Base-by-base conservation (phyloP, 1,140 invertebrate species). In the Bombus sibiricus region DNA sequence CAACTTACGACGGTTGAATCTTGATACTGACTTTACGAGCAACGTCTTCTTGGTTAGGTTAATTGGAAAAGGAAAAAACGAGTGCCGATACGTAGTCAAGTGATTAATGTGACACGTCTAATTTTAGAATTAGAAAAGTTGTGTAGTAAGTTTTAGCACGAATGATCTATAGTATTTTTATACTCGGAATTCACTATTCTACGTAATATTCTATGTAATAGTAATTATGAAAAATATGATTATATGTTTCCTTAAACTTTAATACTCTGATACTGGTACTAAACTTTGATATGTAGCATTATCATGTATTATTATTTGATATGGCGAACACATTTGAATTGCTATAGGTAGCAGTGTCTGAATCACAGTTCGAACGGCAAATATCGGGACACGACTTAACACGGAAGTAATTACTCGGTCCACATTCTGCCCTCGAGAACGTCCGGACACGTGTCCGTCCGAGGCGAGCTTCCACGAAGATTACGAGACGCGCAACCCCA, bases 401-500 rank as follows among this genome's bases (percentile, higher is more conserved):
- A 32, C 66, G 37, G 34, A 72, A 71, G 84, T 86, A 79, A 87
- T 89, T 77, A 75, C 41, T 28, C 59, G 22, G n/a, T 79, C 15
- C 28, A 32, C 37, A 22, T 18, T 41, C 53, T 9, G 47, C 43
- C 12, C 34, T 18, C 62, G 66, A 59, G 34, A 41, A 62, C n/a
- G 59, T 64, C 5, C 28, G 66, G 43, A 81, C 78, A 85, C 59
- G 83, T 81, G 83, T 80, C 83, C 41, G 32, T 66, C 18, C 28
- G 18, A 15, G 41, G 8, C 69, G 83, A 62, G 68, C 75, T 66
- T 81, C 85, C 68, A 69, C 71, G 18, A 78, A 87, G 78, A 89
- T 87, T 83, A 87, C 82, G 66, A 53, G 77, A 66, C 34, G 43
- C 47, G 53, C 64, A 80, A 59, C 83, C 72, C 59, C 73, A 81